Evolutionary conservation across 2,113 vertebrate genomes (phyloP).

Genomic region (Rhodinocichla rosea): DNA sequence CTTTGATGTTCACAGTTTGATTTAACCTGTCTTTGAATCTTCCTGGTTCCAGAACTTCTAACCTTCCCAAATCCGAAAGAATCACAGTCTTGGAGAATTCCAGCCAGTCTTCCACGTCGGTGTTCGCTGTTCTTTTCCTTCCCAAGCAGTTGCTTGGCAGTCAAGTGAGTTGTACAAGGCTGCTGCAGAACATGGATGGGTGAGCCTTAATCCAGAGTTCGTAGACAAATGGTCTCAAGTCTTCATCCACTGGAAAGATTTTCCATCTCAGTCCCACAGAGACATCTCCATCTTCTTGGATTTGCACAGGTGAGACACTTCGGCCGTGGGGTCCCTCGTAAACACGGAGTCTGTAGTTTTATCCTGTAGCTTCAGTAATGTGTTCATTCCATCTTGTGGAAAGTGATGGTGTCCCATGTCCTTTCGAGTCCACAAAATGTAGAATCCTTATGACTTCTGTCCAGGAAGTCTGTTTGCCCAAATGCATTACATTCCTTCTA

Average conservation of each 20-base stretch:
- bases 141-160: constrained; percentile 37
- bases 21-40: constrained; percentile 48
- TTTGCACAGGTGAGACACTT: constrained; percentile 16
- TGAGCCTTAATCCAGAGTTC: constrained; percentile 44
- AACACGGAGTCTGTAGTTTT: constrained; percentile 50
- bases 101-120: constrained; percentile 34
- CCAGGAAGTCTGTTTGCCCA: constrained; percentile 59
- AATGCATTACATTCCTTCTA: constrained; percentile 20
- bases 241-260: constrained; percentile 62
- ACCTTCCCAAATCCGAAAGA: constrained; percentile 59
- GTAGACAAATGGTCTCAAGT: constrained; percentile 21
- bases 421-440: constrained; percentile 57
- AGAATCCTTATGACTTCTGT: constrained; percentile 64
- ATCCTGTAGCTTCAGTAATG: constrained; percentile 30
- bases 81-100: constrained; percentile 59
- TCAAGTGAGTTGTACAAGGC: constrained; percentile 20
- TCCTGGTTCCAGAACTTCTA: constrained; percentile 48
- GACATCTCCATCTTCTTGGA: constrained; percentile 25
- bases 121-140: constrained; percentile 7
- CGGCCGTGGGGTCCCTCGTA: constrained; percentile 22
- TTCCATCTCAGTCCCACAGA: constrained; percentile 62
- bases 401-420: constrained; percentile 53
- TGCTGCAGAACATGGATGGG: not conserved
- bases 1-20: constrained; percentile 36
- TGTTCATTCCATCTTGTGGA: constrained; percentile 32